Evolutionary conservation across 2,888 invertebrate species (phyloP).

Genomic region (Hemistola chrysoprasaria): DNA sequence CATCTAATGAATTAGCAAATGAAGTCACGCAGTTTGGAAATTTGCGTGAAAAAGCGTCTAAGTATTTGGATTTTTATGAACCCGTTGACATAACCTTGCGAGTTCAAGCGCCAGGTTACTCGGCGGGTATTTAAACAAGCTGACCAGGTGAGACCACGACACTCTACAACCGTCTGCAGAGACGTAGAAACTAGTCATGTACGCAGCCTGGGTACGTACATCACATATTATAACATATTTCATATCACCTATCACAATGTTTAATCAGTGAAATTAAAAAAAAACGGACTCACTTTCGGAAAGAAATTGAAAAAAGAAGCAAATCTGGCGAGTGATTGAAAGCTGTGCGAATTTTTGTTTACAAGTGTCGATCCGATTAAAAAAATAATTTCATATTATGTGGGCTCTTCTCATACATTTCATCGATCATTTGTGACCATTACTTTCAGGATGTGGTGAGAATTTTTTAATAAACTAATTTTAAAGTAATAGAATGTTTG

Average conservation of each 20-base stretch:
- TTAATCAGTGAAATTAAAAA: no score
- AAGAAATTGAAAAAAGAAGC: no score
- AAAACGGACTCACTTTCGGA: no score
- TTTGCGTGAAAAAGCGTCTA: conserved; percentile 12
- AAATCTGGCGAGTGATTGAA: conserved; percentile 2
- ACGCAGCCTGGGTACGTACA: conserved; percentile 59
- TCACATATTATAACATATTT: background rate
- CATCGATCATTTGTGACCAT: no score
- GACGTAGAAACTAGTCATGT: conserved; percentile 44
- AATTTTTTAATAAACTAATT: no score
- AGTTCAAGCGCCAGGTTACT: conserved; percentile 38
- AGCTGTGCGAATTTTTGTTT: conserved; percentile 6
- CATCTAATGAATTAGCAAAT: no score
- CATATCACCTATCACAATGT: background rate
- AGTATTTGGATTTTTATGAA: conserved; percentile 36
- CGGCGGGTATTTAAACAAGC: conserved; percentile 62
- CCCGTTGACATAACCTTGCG: conserved; percentile 58
- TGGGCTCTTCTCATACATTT: no score
- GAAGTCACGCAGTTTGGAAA: conserved; percentile 3
- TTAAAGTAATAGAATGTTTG: no score
- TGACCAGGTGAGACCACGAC: conserved; percentile 46
- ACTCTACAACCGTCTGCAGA: conserved; percentile 55
- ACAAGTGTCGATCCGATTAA: no score
- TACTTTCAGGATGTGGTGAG: no score
- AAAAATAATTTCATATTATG: no score